phyloP scores from a whole-genome alignment of 2,113 vertebrate species.

The Zosterops lateralis region DNA sequence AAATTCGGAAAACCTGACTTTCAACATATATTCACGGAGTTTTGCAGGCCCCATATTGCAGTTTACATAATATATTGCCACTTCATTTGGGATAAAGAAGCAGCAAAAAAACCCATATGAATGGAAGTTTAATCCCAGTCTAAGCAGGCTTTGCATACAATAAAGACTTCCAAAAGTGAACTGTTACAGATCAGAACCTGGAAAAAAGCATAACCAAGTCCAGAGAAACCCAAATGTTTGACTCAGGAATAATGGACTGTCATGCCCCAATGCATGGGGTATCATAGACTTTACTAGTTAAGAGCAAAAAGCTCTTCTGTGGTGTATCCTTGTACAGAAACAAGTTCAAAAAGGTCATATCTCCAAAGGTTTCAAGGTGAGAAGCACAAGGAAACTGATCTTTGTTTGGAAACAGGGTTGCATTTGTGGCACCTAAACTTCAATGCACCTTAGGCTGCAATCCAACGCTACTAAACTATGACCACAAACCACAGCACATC shows the following conservation, averaged over 20 bases:
- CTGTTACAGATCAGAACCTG: background rate
- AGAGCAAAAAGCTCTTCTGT: background rate
- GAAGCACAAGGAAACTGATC: background rate
- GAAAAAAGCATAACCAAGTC: background rate
- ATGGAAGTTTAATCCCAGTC: background rate
- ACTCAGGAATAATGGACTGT: background rate
- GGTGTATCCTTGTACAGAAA: background rate
- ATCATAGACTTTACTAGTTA: background rate
- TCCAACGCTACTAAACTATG: conserved; percentile 18
- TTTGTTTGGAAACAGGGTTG: background rate
- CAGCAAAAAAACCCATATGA: background rate
- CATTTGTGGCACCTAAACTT: conserved; percentile 22
- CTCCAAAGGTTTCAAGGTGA: background rate
- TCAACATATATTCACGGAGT: background rate
- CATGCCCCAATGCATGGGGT: background rate
- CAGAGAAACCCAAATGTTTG: background rate
- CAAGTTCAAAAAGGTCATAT: background rate
- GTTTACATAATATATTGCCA: background rate
- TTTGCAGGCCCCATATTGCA: background rate
- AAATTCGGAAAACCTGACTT: background rate
- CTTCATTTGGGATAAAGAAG: background rate
- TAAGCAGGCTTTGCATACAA: background rate
- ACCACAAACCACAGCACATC: conserved; percentile 13
- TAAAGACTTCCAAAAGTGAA: background rate
- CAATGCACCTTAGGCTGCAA: background rate